Base-by-base conservation (phyloP, 1,140 invertebrate genomes). In the Drosophila novamexicana region DNA sequence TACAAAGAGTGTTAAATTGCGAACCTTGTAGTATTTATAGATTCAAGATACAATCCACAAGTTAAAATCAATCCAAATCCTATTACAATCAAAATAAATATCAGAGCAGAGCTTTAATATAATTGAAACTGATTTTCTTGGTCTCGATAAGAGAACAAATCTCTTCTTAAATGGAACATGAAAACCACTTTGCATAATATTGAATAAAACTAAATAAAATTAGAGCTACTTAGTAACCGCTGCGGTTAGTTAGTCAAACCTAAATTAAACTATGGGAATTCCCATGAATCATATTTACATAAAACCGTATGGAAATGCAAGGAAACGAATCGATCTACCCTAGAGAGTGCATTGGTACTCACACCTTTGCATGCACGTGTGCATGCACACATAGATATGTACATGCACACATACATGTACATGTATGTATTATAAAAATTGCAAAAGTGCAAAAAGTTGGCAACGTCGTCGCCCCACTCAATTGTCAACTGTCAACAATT, bases 401-500 rank as follows among this genome's bases (percentile, higher is more conserved):
- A 10, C 8, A 8, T 36, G 36, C 36, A 18, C 16, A 47, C 16
- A 22, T 18, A 18, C 3, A 18, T 1, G 1, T 18, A 18, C 18
- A 18, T 18, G 18, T 1, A 18, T 18, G 18, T 7, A 18, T 1
- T 4, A 3, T 9, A 14, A 18, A 54, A 37, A 22, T 22, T 36
- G 42, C 37, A 44, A 39, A 22, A 52, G 18, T 45, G 52, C 7
- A 65, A 45, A 58, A 36, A 12, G 40, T 47, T 66, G 53, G 45
- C 29, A 66, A 61, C 47, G 37, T 39, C 12, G 32, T n/a, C 44
- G n/a, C 4, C 37, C 18, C n/a, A 53, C 37, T 9, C 47, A 58
- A 40, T 52, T 73, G 62, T 57, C 32, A 59, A 66, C 29, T 67
- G 64, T 68, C 70, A 73, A 61, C 70, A 73, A 58, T 39, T 47